phyloP scores from a whole-genome alignment of 2,113 vertebrate genomes.

The Scytalopus superciliaris region DNA sequence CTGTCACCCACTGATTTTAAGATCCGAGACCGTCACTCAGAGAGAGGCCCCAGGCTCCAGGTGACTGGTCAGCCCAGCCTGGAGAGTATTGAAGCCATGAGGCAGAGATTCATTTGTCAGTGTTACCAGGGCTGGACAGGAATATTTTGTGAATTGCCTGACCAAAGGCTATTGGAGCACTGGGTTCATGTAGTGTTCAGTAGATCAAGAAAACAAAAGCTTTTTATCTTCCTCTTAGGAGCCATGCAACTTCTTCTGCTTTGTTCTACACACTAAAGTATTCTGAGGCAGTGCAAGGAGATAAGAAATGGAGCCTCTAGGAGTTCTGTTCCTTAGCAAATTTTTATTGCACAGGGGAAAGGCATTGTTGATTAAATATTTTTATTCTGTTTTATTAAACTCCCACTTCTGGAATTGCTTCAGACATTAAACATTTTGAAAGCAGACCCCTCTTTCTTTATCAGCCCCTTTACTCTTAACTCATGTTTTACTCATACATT shows the following conservation, averaged over 20 bases:
- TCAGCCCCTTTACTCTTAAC: neutral
- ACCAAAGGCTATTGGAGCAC: neutral
- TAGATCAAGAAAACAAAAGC: slow-evolving; percentile 1
- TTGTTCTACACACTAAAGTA: neutral
- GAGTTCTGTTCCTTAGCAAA: neutral
- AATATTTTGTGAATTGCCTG: slow-evolving; percentile 83
- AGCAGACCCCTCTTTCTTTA: neutral
- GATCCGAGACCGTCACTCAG: slow-evolving; percentile 52
- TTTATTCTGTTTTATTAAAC: neutral
- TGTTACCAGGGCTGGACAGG: slow-evolving; percentile 90
- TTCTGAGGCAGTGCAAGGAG: neutral
- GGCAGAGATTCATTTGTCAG: slow-evolving; percentile 85
- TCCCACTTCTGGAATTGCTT: neutral
- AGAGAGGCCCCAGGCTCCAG: slow-evolving; percentile 61
- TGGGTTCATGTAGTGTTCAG: neutral
- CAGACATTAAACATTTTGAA: neutral
- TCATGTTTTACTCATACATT: neutral
- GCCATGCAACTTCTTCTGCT: slow-evolving; percentile 3
- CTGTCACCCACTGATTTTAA: slow-evolving; percentile 78
- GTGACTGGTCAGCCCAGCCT: slow-evolving; percentile 74
- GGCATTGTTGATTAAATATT: neutral
- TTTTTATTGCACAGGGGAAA: neutral
- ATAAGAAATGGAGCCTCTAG: neutral
- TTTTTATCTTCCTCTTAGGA: slow-evolving; percentile 14
- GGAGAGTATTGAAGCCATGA: slow-evolving; percentile 79